Evolutionary conservation across 1,140 invertebrate genomes (phyloP).

Genomic region (Hyles euphorbiae): DNA sequence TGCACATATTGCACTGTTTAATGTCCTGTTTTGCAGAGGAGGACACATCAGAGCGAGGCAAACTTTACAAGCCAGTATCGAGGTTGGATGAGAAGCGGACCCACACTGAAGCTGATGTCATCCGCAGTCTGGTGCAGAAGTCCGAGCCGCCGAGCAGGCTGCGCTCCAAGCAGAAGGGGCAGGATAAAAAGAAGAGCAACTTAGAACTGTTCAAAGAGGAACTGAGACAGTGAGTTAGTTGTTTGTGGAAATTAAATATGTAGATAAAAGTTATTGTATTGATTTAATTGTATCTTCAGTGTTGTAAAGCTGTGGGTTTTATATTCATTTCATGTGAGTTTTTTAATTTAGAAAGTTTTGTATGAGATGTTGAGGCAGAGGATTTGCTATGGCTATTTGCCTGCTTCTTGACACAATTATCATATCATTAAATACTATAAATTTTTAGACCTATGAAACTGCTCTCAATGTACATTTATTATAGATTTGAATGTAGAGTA

Average conservation of each 20-base stretch:
- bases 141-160: slow-evolving; percentile 73
- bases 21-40: slow-evolving; percentile 76
- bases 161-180: slow-evolving; percentile 83
- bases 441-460: too few relatives aligned
- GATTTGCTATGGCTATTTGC: too few relatives aligned
- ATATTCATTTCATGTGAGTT: too few relatives aligned
- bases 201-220: slow-evolving; percentile 98
- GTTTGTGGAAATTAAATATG: not conserved
- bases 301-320: too few relatives aligned
- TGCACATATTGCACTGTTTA: too few relatives aligned
- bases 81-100: slow-evolving; percentile 78
- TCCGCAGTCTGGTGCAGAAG: slow-evolving; percentile 81
- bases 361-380: too few relatives aligned
- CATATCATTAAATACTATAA: too few relatives aligned
- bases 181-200: slow-evolving; percentile 97
- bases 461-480: too few relatives aligned
- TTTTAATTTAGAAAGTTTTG: too few relatives aligned
- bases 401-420: too few relatives aligned
- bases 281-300: too few relatives aligned
- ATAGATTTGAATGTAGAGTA: too few relatives aligned
- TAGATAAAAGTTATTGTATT: slow-evolving; percentile 2
- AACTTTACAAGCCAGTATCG: slow-evolving; percentile 95
- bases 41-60: slow-evolving; percentile 92
- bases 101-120: slow-evolving; percentile 79
- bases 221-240: slow-evolving; percentile 83